Evolutionary conservation across 2,797 vertebrate species (phyloP), one percentile per base, ranked within the genome.

Genomic region (Xenopus petersii): DNA sequence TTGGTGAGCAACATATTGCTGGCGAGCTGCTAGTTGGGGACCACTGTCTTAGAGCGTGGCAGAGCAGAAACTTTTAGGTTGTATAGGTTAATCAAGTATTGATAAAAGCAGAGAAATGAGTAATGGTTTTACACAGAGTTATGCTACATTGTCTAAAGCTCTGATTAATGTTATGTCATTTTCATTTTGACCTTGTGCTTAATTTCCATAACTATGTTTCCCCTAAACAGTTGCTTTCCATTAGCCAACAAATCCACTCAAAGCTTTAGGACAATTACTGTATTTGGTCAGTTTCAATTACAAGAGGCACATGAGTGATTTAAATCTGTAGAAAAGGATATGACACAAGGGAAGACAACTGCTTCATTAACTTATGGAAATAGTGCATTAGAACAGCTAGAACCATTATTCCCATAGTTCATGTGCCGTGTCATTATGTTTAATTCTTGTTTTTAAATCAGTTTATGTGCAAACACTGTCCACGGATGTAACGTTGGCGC

Each of bases 311-410:
- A 73, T 51, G 21, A 69, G 75, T 68, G 70, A 69, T 78, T 68
- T 73, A 73, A 73, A 73, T 42, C 65, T 8, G 16, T 13, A 55
- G 64, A 64, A 67, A 59, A 47, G 49, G 46, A 58, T 55, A 78
- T 72, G 70, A 73, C 70, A 73, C 75, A 63, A 64, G 75, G 75
- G 65, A 78, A 49, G 33, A 7, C 47, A 54, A 71, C 54, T 69
- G 65, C 70, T 68, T 70, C 75, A 78, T 78, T 78, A 78, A 73
- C 65, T 78, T 72, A 69, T 64, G 75, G 70, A 78, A 73, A 78
- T 78, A 64, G 70, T 36, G 73, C 72, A 77, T 77, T 77, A 77
- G 70, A 56, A 48, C 59, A 42, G 68, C 56, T 73, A 68, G 36
- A 63, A 64, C 67, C n/a, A 33, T 55, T 71, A 67, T 71, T 77